Evolutionary conservation across 1,140 invertebrate genomes (phyloP), one percentile per base, ranked within the genome.

Genomic region (Drosophila micromelanica): DNA sequence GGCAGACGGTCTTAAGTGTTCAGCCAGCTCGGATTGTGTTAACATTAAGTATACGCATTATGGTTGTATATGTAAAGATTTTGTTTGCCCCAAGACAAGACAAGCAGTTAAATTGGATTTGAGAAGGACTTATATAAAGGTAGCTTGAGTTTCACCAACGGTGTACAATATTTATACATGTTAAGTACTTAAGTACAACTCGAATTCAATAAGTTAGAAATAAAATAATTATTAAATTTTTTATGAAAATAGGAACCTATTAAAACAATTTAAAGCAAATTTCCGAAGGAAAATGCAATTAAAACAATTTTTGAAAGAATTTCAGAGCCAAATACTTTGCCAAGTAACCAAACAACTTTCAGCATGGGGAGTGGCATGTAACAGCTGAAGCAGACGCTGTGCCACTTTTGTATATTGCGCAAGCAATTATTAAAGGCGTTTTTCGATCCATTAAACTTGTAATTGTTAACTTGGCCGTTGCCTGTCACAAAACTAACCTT

Each of bases 391-490:
- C 61, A 32, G 43, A 78, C 54, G 55, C 43, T 57, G 43, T 68
- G 46, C 61, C 1, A 49, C 12, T 79, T 62, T 56, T 42, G 62
- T 55, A 48, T 67, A 80, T 69, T 71, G 73, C 37, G 48, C 51
- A 32, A 67, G 62, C 78, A 86, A 78, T 86, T 81, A 80, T 80
- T 75, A 71, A 75, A 81, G 75, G 74, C 82, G 68, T 81, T 86
- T 86, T 80, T 65, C 78, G 75, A 67, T 81, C 87, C 81, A 86
- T 86, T 86, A 67, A 86, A 73, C 81, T 67, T 55, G 40, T 87
- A 87, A 86, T 86, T 81, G 74, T 61, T 65, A 63, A 62, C 49
- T 49, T 35, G 56, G 69, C 49, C 12, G 17, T 8, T 59, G 72
- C 64, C 51, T 59, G 67, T 68, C 72, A 59, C 48, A 55, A 45